Evolutionary conservation across 1,140 invertebrate genomes (phyloP), one percentile per base, ranked within the genome.

Genomic region (Caerostris extrusa): DNA sequence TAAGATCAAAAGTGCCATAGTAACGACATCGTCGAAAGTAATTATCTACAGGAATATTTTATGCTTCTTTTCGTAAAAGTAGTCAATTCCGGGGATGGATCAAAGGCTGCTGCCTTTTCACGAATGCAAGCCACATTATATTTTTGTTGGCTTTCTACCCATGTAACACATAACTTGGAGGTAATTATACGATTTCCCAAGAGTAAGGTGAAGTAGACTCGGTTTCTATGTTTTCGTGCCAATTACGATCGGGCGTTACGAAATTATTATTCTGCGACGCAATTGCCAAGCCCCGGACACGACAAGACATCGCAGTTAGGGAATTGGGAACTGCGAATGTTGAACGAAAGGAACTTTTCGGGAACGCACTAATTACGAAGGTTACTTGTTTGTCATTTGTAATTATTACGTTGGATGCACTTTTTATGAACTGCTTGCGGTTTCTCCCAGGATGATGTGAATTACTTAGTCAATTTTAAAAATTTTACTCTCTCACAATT

Each of bases 221-320:
- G 90, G 61, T 85, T 85, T 85, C 90, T 60, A 92, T 50, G 90
- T 92, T 92, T 92, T 92, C 90, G 90, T 92, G 82, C 90, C 90
- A 92, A 92, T 92, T 92, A 92, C 90, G 77, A 92, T 92, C 53
- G n/a, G 69, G 89, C 89, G 89, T 92, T 34, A 83, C 90, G 19
- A 56, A 92, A 92, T 92, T 92, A 92, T 92, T 92, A 92, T 92
- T 92, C 81, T 67, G 57, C 14, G 50, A 67, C 17, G 71, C 57
- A 85, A 92, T 92, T 92, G 56, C 17, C 64, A 19, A 17, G 10
- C 61, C 55, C 55, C 34, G 53, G 67, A 64, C 55, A 34, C 56
- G 12, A 53, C 64, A 71, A 77, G 88, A 90, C 67, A 90, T 71
- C 88, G 55, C 34, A 71, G 34, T 90, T 58, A 57, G 88, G 87